Evolutionary conservation across 2,797 vertebrate genomes (phyloP), one percentile per base, ranked within the genome.

Genomic region (Rallus crepitans): DNA sequence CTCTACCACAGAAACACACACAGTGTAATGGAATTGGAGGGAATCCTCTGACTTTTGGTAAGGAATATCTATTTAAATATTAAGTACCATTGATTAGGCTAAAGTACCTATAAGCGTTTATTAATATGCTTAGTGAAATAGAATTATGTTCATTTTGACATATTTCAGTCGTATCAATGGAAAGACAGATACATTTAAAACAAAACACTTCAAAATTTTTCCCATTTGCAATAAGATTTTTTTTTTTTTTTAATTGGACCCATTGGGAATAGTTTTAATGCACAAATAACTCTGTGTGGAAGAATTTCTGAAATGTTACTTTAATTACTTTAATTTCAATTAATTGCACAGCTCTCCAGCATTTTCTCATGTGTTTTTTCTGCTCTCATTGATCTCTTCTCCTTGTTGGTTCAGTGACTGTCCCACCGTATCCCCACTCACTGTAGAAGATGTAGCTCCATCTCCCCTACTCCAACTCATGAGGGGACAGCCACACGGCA

Each of bases 261-360:
- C 14, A 80, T 52, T n/a, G n/a, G 45, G 9, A 82, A 72, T 17
- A 69, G 12, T 30, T 82, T 76, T 39, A 79, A 69, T 28, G 15
- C 42, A 79, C 52, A 87, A 83, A 73, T 52, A 82, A 82, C 20
- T 57, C 39, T 28, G 18, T 24, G 11, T 39, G 9, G 16, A 71
- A 55, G 42, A 75, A 53, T 60, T 78, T 78, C 16, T 12, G 64
- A 66, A 39, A 8, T 45, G 25, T 12, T 82, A 17, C 70, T 85
- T 93, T 24, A 79, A 60, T 60, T 59, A 17, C 70, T 85, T 93
- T 24, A 79, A 60, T 60, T 59, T 69, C 86, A 33, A 77, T 77
- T 93, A 56, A 61, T 21, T 37, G 27, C 15, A 50, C 12, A 45
- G 15, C 6, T 27, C 52, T 84, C 31, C 69, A 19, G 7, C 65